These are phyloP conservation scores for Notarius lentiginosus DNA, from an alignment of 2,113 vertebrate species.

Conservation along the genomic window DNA sequence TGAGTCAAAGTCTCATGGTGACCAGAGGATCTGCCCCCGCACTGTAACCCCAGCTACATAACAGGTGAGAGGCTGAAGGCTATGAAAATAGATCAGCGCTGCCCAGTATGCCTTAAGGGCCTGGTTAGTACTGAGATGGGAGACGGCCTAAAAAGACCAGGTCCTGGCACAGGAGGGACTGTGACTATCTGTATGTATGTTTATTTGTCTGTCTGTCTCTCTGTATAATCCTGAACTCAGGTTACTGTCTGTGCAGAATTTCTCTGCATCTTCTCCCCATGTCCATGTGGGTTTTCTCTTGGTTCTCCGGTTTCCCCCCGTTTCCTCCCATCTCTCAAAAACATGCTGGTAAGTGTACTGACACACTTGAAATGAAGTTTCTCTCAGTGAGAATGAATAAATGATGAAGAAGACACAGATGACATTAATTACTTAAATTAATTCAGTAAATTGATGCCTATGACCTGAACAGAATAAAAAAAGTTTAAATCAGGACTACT, in stretches of 20 bases:
- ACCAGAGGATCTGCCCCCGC: no score
- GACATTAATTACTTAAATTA: background rate
- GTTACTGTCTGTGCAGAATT: background rate
- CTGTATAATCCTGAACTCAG: background rate
- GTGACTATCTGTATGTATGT: no score
- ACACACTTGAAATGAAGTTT: background rate
- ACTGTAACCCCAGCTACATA: no score
- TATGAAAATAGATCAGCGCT: no score
- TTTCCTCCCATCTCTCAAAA: background rate
- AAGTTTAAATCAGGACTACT: background rate
- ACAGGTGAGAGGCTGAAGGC: no score
- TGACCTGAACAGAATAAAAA: background rate
- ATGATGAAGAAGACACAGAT: background rate
- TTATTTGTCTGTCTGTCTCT: no score
- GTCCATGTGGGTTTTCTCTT: background rate
- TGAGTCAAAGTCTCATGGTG: no score
- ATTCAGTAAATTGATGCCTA: background rate
- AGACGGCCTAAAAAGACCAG: no score
- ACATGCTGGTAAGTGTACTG: no score
- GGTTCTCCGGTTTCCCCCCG: background rate
- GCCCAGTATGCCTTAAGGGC: no score
- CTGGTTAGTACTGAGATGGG: no score
- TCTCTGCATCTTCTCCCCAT: background rate
- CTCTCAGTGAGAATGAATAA: background rate
- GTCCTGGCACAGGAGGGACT: no score